Percentiles rank a stretch among this genome's conserved stretches.
Conservation (phyloP, 1,140 invertebrate species). For the Papilio aristodemus region DNA sequence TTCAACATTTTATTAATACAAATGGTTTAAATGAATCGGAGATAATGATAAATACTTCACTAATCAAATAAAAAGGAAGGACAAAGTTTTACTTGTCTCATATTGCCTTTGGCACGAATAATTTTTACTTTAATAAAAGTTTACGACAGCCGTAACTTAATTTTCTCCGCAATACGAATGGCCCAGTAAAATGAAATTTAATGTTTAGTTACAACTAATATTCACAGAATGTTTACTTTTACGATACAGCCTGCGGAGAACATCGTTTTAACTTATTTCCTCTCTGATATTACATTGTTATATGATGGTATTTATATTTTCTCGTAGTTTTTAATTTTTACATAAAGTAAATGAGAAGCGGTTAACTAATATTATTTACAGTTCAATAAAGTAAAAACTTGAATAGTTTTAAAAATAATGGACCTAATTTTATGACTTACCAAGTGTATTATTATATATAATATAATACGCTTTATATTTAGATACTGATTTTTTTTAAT, state of each 20-base stretch:
- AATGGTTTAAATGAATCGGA: not conserved
- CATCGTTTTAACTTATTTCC: not conserved
- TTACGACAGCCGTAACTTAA: conserved; percentile 6
- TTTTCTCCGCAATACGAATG: conserved; percentile 12
- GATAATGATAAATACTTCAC: not conserved
- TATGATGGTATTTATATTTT: not conserved
- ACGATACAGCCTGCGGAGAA: conserved; percentile 2
- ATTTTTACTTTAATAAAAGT: conserved; percentile 21
- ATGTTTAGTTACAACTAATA: conserved; percentile 18
- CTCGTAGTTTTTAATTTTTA: not conserved
- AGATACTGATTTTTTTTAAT: no score
- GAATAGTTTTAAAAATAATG: no score
- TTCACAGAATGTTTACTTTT: not conserved
- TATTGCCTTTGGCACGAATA: not conserved
- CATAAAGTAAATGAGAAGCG: not conserved
- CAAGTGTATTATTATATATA: no score
- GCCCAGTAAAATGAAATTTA: conserved; percentile 10
- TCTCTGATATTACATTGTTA: not conserved
- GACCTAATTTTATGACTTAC: no score
- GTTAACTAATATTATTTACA: no score
- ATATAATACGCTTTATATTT: no score
- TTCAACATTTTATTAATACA: not conserved
- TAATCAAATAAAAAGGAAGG: not conserved
- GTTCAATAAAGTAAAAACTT: no score
- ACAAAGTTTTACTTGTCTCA: conserved; percentile 15